Percentiles rank a stretch among this genome's conserved stretches.
Conservation (phyloP, 2,113 vertebrate species). For the Spea bombifrons region DNA sequence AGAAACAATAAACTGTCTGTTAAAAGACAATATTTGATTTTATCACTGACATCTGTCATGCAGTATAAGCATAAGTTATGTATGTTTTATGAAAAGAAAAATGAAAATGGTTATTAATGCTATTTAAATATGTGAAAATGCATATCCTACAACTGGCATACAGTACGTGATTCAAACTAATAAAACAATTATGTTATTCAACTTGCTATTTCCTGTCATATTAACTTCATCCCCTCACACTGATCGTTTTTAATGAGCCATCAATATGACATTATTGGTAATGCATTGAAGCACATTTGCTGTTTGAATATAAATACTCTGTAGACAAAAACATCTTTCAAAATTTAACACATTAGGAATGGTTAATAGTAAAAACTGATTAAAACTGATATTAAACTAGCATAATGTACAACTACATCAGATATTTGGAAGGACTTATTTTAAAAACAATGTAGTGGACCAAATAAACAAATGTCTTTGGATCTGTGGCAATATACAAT, state of each 20-base stretch:
- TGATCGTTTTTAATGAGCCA: slow-evolving; percentile 46
- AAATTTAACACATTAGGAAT: not conserved
- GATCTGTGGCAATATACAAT: no score
- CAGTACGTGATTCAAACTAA: slow-evolving; percentile 23
- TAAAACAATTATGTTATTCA: slow-evolving; percentile 41
- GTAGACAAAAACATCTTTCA: not conserved
- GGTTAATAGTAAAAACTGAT: no score
- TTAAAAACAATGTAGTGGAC: no score
- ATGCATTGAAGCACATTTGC: slow-evolving; percentile 30
- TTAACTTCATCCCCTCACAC: slow-evolving; percentile 24
- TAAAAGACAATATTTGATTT: no score
- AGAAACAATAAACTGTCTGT: no score
- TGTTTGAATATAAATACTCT: slow-evolving; percentile 28
- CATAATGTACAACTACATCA: no score
- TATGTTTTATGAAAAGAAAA: slow-evolving; percentile 17
- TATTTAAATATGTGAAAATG: slow-evolving; percentile 22
- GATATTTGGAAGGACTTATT: no score
- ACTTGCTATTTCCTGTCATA: slow-evolving; percentile 35
- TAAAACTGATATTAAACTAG: no score
- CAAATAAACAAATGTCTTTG: no score
- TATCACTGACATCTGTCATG: not conserved
- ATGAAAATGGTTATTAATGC: not conserved
- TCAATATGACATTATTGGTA: slow-evolving; percentile 41
- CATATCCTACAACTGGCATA: slow-evolving; percentile 20
- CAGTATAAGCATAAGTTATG: slow-evolving; percentile 13